phyloP scores from a whole-genome alignment of 2,113 vertebrate genomes.

The Prolemur simus region DNA sequence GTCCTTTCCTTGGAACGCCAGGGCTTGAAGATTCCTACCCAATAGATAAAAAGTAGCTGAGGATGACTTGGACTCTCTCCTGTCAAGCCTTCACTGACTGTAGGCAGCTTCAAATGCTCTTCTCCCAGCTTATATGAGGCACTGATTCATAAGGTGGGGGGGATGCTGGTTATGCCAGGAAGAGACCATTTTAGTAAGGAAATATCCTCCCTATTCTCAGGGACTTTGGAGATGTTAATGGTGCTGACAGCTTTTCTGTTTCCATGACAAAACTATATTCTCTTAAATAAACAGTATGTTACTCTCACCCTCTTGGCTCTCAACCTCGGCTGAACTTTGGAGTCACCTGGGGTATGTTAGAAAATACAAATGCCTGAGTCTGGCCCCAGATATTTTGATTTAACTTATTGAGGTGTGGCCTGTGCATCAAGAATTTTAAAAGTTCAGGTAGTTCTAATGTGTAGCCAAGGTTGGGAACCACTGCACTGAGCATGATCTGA shows the following conservation, averaged over 20 bases:
- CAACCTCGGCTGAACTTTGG: not conserved
- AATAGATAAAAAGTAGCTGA: not conserved
- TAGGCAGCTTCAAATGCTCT: not conserved
- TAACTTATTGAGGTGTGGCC: not conserved
- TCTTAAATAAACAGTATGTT: not conserved
- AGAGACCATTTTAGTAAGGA: conserved; percentile 30
- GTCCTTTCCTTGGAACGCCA: not conserved
- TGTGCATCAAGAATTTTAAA: not conserved
- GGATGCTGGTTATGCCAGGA: not conserved
- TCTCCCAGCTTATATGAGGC: not conserved
- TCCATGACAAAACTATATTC: not conserved
- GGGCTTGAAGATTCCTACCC: not conserved
- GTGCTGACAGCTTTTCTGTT: not conserved
- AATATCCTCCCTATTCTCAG: not conserved
- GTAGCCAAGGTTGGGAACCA: not conserved
- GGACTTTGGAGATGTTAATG: not conserved
- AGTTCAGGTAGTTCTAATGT: not conserved
- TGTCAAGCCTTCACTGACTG: not conserved
- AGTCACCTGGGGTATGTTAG: conserved; percentile 7
- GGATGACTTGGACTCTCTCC: not conserved
- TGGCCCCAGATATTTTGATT: not conserved
- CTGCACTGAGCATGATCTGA: not conserved
- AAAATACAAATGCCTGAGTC: not conserved
- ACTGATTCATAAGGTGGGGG: not conserved
- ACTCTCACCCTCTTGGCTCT: not conserved